phyloP scores from a whole-genome alignment of 1,140 invertebrate species.

The Batillaria attramentaria region DNA sequence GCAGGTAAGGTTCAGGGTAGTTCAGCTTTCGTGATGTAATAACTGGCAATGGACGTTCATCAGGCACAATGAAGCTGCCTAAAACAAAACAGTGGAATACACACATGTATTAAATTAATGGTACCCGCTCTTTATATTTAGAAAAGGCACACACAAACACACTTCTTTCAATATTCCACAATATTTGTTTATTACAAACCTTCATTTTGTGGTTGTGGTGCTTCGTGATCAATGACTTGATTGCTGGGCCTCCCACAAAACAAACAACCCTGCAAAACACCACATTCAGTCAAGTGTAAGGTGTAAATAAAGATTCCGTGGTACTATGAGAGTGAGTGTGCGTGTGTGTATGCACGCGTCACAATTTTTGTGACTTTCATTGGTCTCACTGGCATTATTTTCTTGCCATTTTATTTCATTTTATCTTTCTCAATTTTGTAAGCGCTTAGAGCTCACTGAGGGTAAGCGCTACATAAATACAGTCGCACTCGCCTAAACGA shows the following conservation, averaged over 20 bases:
- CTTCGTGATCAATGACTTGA: constrained; percentile 9
- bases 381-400: not conserved
- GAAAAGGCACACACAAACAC: not conserved
- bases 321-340: not conserved
- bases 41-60: constrained; percentile 44
- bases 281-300: not conserved
- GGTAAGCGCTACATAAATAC: not conserved
- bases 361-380: not conserved
- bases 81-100: not conserved
- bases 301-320: not conserved
- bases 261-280: not conserved
- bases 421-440: not conserved
- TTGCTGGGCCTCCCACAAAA: constrained; percentile 17
- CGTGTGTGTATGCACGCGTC: not conserved
- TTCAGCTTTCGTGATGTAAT: constrained; percentile 60
- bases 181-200: not conserved
- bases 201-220: not conserved
- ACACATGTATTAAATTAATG: not conserved
- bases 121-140: not conserved
- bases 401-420: not conserved
- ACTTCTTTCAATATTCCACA: no score
- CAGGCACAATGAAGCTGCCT: not conserved
- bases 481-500: not conserved
- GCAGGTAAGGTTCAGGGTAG: constrained; percentile 51
- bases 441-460: no score